Evolutionary conservation across 2,113 vertebrate genomes (phyloP).

Genomic region (Megalops atlanticus): DNA sequence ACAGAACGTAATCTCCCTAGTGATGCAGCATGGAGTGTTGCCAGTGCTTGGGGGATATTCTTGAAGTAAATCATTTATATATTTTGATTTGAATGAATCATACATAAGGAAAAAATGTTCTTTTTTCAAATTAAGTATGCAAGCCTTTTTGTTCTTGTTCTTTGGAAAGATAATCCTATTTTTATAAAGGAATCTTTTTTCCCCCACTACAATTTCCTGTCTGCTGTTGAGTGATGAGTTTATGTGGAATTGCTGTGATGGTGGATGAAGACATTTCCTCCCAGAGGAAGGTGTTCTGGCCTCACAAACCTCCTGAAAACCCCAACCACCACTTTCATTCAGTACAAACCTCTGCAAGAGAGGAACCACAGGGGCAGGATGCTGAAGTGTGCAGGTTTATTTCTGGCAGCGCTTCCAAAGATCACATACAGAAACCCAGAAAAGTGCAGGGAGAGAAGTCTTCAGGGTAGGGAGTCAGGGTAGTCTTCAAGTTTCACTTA

Average conservation of each 20-base stretch:
- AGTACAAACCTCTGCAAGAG: too few species aligned
- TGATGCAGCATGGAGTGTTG: too few species aligned
- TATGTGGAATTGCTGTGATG: background rate
- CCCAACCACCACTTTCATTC: too few species aligned
- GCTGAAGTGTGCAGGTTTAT: too few species aligned
- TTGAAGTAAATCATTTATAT: background rate
- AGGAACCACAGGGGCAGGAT: too few species aligned
- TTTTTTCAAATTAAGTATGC: background rate
- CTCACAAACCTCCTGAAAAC: too few species aligned
- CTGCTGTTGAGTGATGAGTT: background rate
- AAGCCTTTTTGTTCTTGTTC: background rate
- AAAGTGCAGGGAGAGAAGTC: too few species aligned
- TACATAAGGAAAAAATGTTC: background rate
- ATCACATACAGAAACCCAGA: too few species aligned
- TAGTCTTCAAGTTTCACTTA: too few species aligned
- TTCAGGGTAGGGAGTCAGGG: too few species aligned
- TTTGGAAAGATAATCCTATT: background rate
- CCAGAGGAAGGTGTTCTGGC: background rate
- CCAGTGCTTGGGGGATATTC: too few species aligned
- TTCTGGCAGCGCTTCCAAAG: too few species aligned
- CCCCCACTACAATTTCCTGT: background rate
- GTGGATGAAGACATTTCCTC: background rate
- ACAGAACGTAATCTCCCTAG: background rate
- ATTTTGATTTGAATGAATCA: background rate
- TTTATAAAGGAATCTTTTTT: background rate